Conservation (phyloP, 2,888 invertebrate genomes). For the Drosophila tripunctata region DNA sequence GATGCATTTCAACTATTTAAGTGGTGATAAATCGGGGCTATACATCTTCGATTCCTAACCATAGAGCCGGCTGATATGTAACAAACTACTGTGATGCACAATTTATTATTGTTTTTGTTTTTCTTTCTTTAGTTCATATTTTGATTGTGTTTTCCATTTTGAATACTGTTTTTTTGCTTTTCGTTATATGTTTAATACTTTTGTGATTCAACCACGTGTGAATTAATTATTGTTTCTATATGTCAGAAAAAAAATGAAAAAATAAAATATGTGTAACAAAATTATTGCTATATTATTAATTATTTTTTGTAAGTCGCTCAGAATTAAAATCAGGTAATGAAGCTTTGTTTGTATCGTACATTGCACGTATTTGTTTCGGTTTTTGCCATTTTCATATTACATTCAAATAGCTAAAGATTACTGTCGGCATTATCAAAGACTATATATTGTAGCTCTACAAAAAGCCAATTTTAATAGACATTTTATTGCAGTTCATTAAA, state of each 20-base stretch:
- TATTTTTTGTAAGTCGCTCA: constrained; percentile 62
- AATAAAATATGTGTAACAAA: constrained; percentile 63
- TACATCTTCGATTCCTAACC: constrained; percentile 16
- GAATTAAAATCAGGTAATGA: constrained; percentile 78
- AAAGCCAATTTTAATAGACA: too few species aligned
- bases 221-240: constrained; percentile 54
- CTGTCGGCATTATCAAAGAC: too few species aligned
- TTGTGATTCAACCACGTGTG: constrained; percentile 33
- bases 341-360: constrained; percentile 70
- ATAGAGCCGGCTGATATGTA: constrained; percentile 68
- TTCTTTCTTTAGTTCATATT: neutral
- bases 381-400: constrained; percentile 22
- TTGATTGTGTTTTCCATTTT: constrained; percentile 36
- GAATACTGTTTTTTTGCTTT: constrained; percentile 59
- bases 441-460: neutral
- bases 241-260: constrained; percentile 35
- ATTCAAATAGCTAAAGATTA: constrained; percentile 41
- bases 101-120: constrained; percentile 26
- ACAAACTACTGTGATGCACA: constrained; percentile 65
- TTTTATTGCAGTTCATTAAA: too few species aligned
- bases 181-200: constrained; percentile 44
- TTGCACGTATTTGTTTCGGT: constrained; percentile 49
- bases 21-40: constrained; percentile 28
- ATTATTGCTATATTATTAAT: constrained; percentile 60
- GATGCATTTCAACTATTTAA: constrained; percentile 25